Conservation (phyloP, 2,113 vertebrate genomes). For the Pterophyllum scalare region DNA sequence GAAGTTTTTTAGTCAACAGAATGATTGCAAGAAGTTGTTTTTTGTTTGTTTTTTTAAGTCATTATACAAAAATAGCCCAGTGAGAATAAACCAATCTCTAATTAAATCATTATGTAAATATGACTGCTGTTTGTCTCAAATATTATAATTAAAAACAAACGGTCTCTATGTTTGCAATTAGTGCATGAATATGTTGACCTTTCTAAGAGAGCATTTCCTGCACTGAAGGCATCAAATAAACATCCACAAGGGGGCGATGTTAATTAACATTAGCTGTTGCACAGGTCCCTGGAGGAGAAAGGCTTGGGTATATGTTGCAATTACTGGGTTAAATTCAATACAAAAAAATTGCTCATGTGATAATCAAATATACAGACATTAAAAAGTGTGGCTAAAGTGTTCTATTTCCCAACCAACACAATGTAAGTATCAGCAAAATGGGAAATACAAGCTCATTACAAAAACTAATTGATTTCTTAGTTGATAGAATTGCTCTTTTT, state of each 20-base stretch:
- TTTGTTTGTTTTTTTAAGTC: conserved; percentile 11
- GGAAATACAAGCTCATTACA: background rate
- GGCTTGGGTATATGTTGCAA: background rate
- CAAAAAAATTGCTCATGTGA: background rate
- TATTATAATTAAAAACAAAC: background rate
- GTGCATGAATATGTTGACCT: background rate
- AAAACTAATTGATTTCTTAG: conserved; percentile 8
- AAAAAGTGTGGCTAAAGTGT: background rate
- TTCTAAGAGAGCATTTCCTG: background rate
- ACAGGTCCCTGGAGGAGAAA: background rate
- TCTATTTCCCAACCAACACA: conserved; percentile 14
- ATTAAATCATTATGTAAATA: background rate
- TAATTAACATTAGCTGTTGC: background rate
- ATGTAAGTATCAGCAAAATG: conserved; percentile 19
- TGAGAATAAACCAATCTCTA: background rate
- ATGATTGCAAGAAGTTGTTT: background rate
- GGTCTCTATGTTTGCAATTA: background rate
- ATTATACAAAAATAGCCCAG: conserved; percentile 45
- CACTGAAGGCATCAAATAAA: background rate
- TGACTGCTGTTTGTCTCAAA: background rate
- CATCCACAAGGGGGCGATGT: conserved; percentile 54
- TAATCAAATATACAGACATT: background rate
- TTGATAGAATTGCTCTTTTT: background rate
- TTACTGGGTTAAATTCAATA: conserved; percentile 2
- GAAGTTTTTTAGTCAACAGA: background rate